These are phyloP conservation scores for Lordiphosa fenestrarum DNA, from an alignment of 2,888 invertebrate genomes.

Conservation along the genomic window DNA sequence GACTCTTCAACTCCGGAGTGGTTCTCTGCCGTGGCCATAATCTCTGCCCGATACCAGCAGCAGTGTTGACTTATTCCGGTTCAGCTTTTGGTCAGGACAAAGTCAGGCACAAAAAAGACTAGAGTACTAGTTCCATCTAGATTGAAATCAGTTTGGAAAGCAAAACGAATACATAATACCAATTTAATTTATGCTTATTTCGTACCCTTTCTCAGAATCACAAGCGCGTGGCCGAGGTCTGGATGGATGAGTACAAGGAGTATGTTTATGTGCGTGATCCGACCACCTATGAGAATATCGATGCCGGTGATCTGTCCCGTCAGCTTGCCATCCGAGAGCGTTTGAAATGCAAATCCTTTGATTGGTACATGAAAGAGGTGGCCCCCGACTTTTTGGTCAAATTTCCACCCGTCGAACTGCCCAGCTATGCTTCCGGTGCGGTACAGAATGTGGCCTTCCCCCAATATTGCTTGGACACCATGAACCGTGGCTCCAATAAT, in stretches of 20 bases:
- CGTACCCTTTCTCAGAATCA: constrained; percentile 86
- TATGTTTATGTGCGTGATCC: constrained; percentile 90
- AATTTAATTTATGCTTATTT: background rate
- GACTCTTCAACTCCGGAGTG: too few species aligned
- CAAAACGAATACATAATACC: too few species aligned
- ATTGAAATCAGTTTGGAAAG: too few species aligned
- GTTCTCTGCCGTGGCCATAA: too few species aligned
- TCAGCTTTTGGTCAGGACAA: too few species aligned
- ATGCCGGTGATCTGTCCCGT: constrained; percentile 89
- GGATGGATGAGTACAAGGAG: constrained; percentile 99
- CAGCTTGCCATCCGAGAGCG: constrained; percentile 88
- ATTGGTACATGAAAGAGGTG: constrained; percentile 96
- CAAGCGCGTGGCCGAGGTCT: constrained; percentile 95
- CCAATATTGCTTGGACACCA: constrained; percentile 87
- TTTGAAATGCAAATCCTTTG: constrained; percentile 93
- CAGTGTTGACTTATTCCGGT: too few species aligned
- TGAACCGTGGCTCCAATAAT: constrained; percentile 78
- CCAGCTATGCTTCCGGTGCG: constrained; percentile 89
- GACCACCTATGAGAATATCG: constrained; percentile 85
- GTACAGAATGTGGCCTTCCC: constrained; percentile 84
- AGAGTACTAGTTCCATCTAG: too few species aligned
- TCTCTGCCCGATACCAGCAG: too few species aligned
- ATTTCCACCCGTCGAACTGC: constrained; percentile 94
- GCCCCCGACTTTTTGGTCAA: constrained; percentile 93
- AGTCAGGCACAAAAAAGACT: too few species aligned